Evolutionary conservation across 2,797 vertebrate genomes (phyloP), one percentile per base, ranked within the genome.

Genomic region (Loriculus beryllinus): DNA sequence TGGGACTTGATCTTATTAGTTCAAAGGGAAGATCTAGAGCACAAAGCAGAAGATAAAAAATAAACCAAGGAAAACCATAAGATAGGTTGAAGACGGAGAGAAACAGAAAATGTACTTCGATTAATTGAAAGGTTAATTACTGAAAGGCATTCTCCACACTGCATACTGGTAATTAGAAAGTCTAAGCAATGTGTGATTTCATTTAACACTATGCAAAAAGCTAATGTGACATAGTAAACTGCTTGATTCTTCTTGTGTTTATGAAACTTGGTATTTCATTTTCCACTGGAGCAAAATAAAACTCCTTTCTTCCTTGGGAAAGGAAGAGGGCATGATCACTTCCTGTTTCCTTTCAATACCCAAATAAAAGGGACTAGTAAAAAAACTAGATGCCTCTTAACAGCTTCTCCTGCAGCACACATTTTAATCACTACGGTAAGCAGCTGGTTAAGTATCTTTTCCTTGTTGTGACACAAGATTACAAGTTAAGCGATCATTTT

Each of bases 111-210:
- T 62, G 12, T 67, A 54, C 60, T 95, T 86, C 62, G 80, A 92
- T 89, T 93, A 95, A 84, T 3, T 70, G 75, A 92, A 90, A 95
- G 81, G 68, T 79, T 95, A 94, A 93, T 93, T 92, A 88, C 75
- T 84, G 64, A 81, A 86, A 94, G 37, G 74, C 74, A 92, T 84
- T 56, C 37, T 86, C 39, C 15, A 29, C 5, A 7, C 14, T 70
- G 14, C 29, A 74, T 10, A 74, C 16, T 49, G 56, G 48, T 86
- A 94, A 90, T 86, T 86, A 86, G 56, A 84, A 89, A 77, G 29
- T 82, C 23, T 84, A 29, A 76, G 25, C 1, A 14, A 82, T 25
- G 71, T 86, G 60, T 82, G 81, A 95, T 76, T 91, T 89, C 29
- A n/a, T 92, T 85, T 93, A 78, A 84, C 63, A 62, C 54, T 60